Conservation (phyloP, 2,888 invertebrate genomes). For the Thysanoteuthis rhombus region DNA sequence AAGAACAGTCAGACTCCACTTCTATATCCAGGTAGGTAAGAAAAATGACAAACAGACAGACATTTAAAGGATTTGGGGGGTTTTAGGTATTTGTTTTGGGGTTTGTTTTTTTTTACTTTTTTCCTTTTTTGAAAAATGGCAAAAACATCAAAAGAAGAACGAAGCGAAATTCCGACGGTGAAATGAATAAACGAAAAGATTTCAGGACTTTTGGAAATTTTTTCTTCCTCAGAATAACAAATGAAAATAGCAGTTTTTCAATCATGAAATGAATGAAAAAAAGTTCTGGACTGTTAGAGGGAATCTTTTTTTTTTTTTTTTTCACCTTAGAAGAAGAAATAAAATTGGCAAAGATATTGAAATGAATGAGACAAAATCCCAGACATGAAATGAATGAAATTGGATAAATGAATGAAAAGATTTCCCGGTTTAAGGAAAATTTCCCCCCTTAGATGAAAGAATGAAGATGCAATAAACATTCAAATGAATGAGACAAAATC, state of each 20-base stretch:
- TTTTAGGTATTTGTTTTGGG: too few relatives aligned
- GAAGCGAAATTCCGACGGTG: background rate
- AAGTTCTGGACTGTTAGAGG: background rate
- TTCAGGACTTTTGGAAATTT: too few relatives aligned
- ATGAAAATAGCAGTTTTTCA: background rate
- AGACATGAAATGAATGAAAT: background rate
- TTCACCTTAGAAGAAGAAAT: background rate
- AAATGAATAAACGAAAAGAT: background rate
- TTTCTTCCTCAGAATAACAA: too few relatives aligned
- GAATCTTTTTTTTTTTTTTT: background rate
- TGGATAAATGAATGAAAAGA: background rate
- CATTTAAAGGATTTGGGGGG: background rate
- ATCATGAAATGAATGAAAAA: background rate
- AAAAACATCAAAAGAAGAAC: background rate
- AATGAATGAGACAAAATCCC: background rate
- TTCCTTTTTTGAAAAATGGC: background rate
- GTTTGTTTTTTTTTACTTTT: background rate
- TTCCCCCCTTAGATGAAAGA: too few relatives aligned
- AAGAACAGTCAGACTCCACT: background rate
- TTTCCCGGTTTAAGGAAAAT: too few relatives aligned
- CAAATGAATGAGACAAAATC: too few relatives aligned
- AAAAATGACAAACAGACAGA: background rate
- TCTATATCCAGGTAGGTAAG: background rate
- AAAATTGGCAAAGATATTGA: too few relatives aligned
- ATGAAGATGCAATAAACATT: too few relatives aligned